A percentile compares a stretch with the other conserved stretches of the same genome.
Conservation (phyloP, 1,140 invertebrate species). For the Hycleus cichorii region DNA sequence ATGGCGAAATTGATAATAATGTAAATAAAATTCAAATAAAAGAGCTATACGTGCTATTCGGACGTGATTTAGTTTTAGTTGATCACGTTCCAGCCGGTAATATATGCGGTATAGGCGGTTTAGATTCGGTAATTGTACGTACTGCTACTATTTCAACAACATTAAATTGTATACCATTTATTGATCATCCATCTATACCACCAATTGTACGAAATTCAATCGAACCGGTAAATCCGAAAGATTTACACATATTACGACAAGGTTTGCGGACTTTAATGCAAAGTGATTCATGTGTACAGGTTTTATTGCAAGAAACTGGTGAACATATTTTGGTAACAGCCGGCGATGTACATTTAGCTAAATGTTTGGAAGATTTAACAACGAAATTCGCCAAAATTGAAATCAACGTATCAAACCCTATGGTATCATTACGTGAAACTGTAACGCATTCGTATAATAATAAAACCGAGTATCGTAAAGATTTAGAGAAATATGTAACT, state of each 20-base stretch:
- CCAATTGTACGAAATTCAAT: constrained; percentile 93
- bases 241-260: constrained; percentile 73
- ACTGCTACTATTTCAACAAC: constrained; percentile 85
- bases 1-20: constrained; percentile 33
- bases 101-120: constrained; percentile 77
- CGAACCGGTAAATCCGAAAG: constrained; percentile 77
- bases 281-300: constrained; percentile 88
- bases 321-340: constrained; percentile 95
- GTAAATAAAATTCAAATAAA: constrained; percentile 52
- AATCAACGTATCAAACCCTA: constrained; percentile 86
- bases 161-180: constrained; percentile 81
- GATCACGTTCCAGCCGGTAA: constrained; percentile 81
- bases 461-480: constrained; percentile 14
- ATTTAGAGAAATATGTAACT: constrained; percentile 6
- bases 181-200: constrained; percentile 65
- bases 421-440: constrained; percentile 94
- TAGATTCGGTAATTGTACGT: constrained; percentile 79
- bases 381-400: constrained; percentile 80
- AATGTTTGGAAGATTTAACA: constrained; percentile 83
- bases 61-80: constrained; percentile 78
- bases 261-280: constrained; percentile 80
- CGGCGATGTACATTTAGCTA: constrained; percentile 95
- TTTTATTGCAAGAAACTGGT: constrained; percentile 86
- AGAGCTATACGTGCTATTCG: constrained; percentile 87
- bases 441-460: constrained; percentile 16